Evolutionary conservation across 2,888 invertebrate genomes (phyloP).

Genomic region (Sminthurinus aureus): DNA sequence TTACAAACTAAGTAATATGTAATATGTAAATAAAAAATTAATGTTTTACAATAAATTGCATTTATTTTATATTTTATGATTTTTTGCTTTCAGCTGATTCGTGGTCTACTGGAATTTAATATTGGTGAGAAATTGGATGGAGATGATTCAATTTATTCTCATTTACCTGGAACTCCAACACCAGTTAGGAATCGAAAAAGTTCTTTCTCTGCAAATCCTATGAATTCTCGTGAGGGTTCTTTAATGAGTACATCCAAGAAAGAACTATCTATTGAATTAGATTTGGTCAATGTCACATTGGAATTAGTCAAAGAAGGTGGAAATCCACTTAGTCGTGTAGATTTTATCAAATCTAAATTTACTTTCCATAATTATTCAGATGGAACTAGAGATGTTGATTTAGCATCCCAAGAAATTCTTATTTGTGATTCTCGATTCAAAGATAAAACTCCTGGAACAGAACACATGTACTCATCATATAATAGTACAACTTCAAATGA

Average conservation of each 20-base stretch:
- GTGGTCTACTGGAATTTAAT: constrained; percentile 87
- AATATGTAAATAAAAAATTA: too few species aligned
- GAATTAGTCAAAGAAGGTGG: constrained; percentile 67
- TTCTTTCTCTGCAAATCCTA: neutral
- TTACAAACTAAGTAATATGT: too few species aligned
- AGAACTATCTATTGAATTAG: constrained; percentile 72
- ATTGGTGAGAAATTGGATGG: constrained; percentile 85
- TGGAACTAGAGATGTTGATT: constrained; percentile 87
- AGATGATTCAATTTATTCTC: constrained; percentile 57
- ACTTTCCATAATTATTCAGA: constrained; percentile 88
- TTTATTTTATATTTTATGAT: too few species aligned
- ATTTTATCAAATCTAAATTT: constrained; percentile 89
- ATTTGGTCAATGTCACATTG: constrained; percentile 86
- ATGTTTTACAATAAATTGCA: too few species aligned
- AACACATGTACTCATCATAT: too few species aligned
- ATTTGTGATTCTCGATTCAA: constrained; percentile 75
- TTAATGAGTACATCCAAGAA: constrained; percentile 30
- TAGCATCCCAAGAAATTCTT: constrained; percentile 89
- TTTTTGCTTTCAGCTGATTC: constrained; percentile 68
- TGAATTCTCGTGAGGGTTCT: neutral
- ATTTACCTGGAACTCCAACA: constrained; percentile 1
- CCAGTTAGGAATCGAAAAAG: constrained; percentile 6
- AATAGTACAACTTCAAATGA: neutral
- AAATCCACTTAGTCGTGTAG: constrained; percentile 79
- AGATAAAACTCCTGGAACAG: neutral